Conservation (phyloP, 2,888 invertebrate species). For the Dascillus cervinus region DNA sequence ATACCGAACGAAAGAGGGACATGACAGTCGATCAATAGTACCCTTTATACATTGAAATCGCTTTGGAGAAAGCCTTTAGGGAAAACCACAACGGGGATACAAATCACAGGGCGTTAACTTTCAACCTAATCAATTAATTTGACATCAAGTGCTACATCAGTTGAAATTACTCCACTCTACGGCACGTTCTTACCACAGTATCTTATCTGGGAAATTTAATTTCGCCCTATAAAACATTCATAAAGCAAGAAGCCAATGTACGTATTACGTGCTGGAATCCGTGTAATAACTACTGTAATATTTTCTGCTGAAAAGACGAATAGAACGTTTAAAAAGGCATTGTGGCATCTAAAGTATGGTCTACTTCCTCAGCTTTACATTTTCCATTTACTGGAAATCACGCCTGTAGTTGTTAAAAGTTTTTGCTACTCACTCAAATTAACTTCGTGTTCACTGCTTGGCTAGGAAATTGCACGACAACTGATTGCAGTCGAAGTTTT, state of each 20-base stretch:
- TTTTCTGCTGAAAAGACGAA: constrained; percentile 33
- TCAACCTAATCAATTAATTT: constrained; percentile 10
- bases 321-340: constrained; percentile 28
- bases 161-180: constrained; percentile 3
- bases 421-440: no score
- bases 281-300: constrained; percentile 38
- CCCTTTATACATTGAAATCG: constrained; percentile 8
- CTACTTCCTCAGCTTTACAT: no score
- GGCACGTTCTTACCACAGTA: constrained; percentile 24
- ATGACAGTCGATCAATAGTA: constrained; percentile 12
- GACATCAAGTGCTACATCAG: constrained; percentile 6
- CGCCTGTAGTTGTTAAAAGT: no score
- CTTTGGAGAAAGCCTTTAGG: constrained; percentile 7
- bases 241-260: constrained; percentile 31
- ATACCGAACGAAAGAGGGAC: constrained; percentile 6
- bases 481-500: no score
- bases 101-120: constrained; percentile 10
- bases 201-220: constrained; percentile 37
- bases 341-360: no score
- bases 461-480: no score
- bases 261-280: constrained; percentile 36
- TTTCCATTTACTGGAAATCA: no score
- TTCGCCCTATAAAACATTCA: constrained; percentile 40
- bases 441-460: no score
- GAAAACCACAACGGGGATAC: constrained; percentile 8